phyloP scores from a whole-genome alignment of 2,113 vertebrate species.

The Ardeotis arabs region DNA sequence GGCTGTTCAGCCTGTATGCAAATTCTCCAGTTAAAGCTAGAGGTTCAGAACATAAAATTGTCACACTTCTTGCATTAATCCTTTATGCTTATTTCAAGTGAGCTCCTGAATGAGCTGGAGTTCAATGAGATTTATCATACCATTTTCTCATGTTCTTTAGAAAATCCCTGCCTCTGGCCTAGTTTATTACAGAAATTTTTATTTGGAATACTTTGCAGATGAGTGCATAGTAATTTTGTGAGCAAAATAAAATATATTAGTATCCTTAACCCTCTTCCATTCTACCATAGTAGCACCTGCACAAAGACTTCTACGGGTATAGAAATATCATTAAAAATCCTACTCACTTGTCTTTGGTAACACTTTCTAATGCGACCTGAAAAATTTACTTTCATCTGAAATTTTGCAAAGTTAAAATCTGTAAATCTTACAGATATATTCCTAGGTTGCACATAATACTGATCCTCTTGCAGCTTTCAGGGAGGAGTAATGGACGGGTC shows the following conservation, averaged over 20 bases:
- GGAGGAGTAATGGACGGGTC: not conserved
- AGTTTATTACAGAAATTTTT: not conserved
- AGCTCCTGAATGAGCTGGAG: not conserved
- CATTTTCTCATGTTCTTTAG: not conserved
- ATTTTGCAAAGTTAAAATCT: not conserved
- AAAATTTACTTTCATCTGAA: not conserved
- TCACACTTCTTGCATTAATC: not conserved
- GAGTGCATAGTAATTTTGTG: not conserved
- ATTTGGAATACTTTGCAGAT: not conserved
- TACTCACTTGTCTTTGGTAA: not conserved
- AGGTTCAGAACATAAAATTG: not conserved
- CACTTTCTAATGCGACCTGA: not conserved
- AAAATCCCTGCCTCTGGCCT: not conserved
- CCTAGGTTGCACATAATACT: not conserved
- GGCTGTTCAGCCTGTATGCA: not conserved
- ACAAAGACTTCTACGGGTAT: not conserved
- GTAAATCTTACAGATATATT: not conserved
- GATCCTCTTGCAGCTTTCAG: not conserved
- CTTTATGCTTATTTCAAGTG: not conserved
- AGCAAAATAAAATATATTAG: not conserved
- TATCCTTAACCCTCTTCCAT: not conserved
- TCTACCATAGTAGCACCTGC: not conserved
- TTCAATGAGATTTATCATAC: not conserved
- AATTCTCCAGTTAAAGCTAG: not conserved
- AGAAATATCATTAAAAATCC: not conserved